Conservation (phyloP, 2,797 vertebrate genomes). For the Sebastolobus altivelis region DNA sequence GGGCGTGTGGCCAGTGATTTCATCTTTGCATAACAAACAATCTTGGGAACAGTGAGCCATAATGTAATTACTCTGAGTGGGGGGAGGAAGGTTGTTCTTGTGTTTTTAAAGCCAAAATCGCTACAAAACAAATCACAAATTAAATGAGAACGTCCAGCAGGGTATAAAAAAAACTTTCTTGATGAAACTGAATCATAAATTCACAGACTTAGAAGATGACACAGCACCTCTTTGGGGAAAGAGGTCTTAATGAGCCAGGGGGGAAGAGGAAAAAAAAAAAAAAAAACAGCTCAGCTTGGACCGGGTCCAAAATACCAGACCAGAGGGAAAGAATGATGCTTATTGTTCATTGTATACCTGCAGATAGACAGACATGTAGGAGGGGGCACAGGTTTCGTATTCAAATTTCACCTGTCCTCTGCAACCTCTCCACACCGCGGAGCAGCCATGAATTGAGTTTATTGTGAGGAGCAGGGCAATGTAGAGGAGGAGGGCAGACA, state of each 20-base stretch:
- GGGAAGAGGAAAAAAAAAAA: slow-evolving; percentile 2
- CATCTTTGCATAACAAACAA: slow-evolving; percentile 4
- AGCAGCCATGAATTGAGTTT: slow-evolving; percentile 37
- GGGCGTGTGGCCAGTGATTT: not conserved
- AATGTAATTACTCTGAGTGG: slow-evolving; percentile 25
- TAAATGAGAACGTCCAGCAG: not conserved
- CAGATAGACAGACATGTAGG: slow-evolving; percentile 45
- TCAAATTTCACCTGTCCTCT: slow-evolving; percentile 66
- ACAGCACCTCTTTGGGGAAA: slow-evolving; percentile 27
- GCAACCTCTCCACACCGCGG: slow-evolving; percentile 5
- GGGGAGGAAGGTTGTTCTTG: not conserved
- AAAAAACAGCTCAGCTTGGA: slow-evolving; percentile 25
- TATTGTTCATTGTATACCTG: slow-evolving; percentile 73
- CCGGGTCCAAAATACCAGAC: slow-evolving; percentile 57
- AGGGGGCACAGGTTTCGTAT: slow-evolving; percentile 39
- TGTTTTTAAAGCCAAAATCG: slow-evolving; percentile 3
- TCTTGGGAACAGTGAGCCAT: slow-evolving; percentile 2
- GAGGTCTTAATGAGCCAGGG: slow-evolving; percentile 17
- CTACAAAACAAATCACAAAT: slow-evolving; percentile 15
- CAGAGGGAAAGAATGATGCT: slow-evolving; percentile 62
- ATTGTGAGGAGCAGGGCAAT: slow-evolving; percentile 39
- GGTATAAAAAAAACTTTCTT: not conserved
- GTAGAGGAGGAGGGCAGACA: slow-evolving; percentile 4
- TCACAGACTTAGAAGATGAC: slow-evolving; percentile 24
- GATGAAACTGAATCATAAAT: slow-evolving; percentile 10